These are phyloP conservation scores for Vireo altiloquus DNA, from an alignment of 2,113 vertebrate species.

Conservation along the genomic window DNA sequence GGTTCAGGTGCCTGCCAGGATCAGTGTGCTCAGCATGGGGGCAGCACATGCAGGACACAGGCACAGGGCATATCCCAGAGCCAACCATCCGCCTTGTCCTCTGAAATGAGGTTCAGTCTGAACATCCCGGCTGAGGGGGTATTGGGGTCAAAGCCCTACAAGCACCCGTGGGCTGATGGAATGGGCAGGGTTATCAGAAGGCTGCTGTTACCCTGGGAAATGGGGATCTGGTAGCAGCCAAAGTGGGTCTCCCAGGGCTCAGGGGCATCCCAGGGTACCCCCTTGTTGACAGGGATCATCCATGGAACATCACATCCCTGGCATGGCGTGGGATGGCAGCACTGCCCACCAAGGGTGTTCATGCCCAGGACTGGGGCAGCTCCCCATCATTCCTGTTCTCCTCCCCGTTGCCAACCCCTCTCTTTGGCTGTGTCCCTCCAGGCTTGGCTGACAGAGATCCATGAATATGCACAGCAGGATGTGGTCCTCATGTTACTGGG, in stretches of 20 bases:
- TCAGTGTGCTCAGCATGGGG: fast-evolving
- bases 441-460: slow-evolving; percentile 94
- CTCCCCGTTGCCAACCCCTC: background rate
- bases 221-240: background rate
- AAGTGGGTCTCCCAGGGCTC: fast-evolving
- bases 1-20: background rate
- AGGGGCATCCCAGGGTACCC: fast-evolving
- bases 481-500: slow-evolving; percentile 93
- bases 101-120: background rate
- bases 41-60: fast-evolving
- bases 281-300: background rate
- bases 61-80: background rate
- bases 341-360: fast-evolving
- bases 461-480: slow-evolving; percentile 86
- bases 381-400: background rate
- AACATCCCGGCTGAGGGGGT: fast-evolving
- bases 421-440: slow-evolving; percentile 35
- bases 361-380: background rate
- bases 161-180: background rate
- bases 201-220: background rate
- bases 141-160: background rate
- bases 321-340: background rate
- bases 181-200: background rate
- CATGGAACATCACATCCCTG: fast-evolving
- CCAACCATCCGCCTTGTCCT: background rate